These are phyloP conservation scores for Pollenia labialis DNA, from an alignment of 2,888 invertebrate species.

Conservation along the genomic window DNA sequence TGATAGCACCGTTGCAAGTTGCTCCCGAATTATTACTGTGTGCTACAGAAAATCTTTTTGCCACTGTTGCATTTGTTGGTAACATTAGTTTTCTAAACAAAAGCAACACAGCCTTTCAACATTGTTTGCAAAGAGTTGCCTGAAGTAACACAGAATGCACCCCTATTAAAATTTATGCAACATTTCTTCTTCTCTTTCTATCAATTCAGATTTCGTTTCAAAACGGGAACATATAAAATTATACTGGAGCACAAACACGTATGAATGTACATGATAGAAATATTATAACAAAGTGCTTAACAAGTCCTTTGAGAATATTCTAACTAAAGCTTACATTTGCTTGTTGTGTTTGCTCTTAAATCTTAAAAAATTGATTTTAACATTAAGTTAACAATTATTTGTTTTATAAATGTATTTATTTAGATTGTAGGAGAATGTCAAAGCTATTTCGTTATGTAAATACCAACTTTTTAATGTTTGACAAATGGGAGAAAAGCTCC, in stretches of 20 bases:
- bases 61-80: constrained; percentile 10
- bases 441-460: neutral
- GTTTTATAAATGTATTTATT: neutral
- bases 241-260: neutral
- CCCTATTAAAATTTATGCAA: neutral
- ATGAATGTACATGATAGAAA: neutral
- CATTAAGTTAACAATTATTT: neutral
- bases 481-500: too few species aligned
- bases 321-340: constrained; percentile 27
- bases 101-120: constrained; percentile 36
- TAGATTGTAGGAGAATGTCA: neutral
- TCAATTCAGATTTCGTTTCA: constrained; percentile 27
- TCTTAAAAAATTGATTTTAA: neutral
- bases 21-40: neutral
- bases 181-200: constrained; percentile 17
- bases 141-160: constrained; percentile 19
- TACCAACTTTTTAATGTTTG: neutral
- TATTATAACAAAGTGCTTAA: constrained; percentile 39
- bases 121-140: constrained; percentile 46
- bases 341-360: neutral
- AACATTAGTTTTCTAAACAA: constrained; percentile 36
- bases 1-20: neutral
- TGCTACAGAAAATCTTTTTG: constrained; percentile 3
- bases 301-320: constrained; percentile 59
- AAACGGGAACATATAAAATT: constrained; percentile 30